Base-by-base conservation (phyloP, 2,888 invertebrate genomes). In the Amphimallon solstitiale region DNA sequence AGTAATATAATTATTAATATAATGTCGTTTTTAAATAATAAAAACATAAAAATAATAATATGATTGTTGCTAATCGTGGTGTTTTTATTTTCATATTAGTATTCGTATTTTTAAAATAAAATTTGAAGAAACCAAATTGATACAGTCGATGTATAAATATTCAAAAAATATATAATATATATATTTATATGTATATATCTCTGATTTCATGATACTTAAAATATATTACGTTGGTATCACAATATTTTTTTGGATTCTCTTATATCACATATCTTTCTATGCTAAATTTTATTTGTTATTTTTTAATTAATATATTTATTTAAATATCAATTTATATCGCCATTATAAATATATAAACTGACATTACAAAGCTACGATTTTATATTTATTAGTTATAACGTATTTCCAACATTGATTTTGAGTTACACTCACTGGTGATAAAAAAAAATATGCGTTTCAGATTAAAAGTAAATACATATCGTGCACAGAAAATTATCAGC, bases 151-250 rank as follows among this genome's bases (percentile, higher is more conserved):
- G 56, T 56, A 29, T 29, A 62, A 49, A 62, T 34, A 49, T 29
- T 43, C 56, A 15, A 56, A 56, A 56, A 56, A 56, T 56, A 56
- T 56, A 56, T 45, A 56, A 56, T 43, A 56, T 56, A 56, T 56
- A 56, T 45, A 15, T 45, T 45, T 45, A 45, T 56, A 56, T 43
- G 14, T 43, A 14, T 56, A 6, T 56, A n/a, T 56, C 17, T 56
- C 19, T 56, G 56, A 56, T 56, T 40, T 56, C 21, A 56, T 43
- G 56, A 56, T 43, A 56, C 56, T 56, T 56, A 56, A 56, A 43
- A 56, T 56, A 61, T 61, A 62, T 49, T 17, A 62, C 10, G 49
- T 19, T 62, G 49, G 40, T 62, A 49, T 38, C 49, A 62, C 49
- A 62, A 46, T 48, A 10, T 17, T 59, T 60, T 46, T 46, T 46